Base-by-base conservation (phyloP, 2,888 invertebrate species). In the Fabriciana adippe region DNA sequence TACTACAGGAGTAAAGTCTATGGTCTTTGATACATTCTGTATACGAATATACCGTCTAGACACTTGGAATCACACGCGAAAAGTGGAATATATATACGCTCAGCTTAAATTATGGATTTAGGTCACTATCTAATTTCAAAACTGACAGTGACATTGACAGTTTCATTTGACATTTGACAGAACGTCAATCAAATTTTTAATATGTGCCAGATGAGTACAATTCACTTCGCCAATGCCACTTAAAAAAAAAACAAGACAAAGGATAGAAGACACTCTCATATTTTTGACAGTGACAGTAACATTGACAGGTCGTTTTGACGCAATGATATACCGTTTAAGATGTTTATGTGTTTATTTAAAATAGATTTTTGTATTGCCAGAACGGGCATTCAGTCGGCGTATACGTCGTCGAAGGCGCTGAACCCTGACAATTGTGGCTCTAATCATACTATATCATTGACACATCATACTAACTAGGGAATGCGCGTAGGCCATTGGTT, bases 401-500 rank as follows among this genome's bases (percentile, higher is more conserved):
- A 50, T 16, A 35, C 41, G 35, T 51, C 31, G 55, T 61, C 67
- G 60, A 47, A 59, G 48, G 47, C 57, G 47, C 57, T 47, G n/a
- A 55, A 57, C 11, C 51, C 61, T 61, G 65, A 50, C 67, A 57
- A 45, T 18, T 35, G 31, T 14, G 55, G 50, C 64, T 64, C 61
- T 13, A n/a, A n/a, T n/a, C n/a, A n/a, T n/a, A n/a, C n/a, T n/a
- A n/a, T 51, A 71, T 74, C 72, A 74, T 93, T 95, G 95, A 93
- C 94, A 95, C 90, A 96, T 93, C 92, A 96, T 93, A 87, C 94
- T 96, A 90, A 97, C 93, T 86, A 97, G 93, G 67, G 96, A 95
- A 87, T 96, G 97, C 78, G 99, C 99, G 90, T 99, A 99, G 73
- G 97, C 97, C 99, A 99, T 99, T 71, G 99, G 98, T 93, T 97